Base-by-base conservation (phyloP, 2,797 vertebrate species). In the Danionella dracula region DNA sequence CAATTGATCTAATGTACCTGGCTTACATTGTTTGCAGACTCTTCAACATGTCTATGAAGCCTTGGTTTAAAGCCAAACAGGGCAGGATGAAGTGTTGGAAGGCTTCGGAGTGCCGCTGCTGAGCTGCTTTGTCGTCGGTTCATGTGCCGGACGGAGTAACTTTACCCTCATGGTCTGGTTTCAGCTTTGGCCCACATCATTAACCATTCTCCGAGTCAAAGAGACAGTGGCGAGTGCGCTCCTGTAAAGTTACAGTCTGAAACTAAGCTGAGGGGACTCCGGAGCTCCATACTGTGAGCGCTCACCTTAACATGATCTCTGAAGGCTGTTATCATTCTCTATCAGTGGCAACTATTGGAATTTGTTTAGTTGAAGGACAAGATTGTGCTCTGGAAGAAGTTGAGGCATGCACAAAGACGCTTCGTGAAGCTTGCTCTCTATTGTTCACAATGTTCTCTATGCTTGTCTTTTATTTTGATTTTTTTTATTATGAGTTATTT, bases 121-220 rank as follows among this genome's bases (percentile, higher is more conserved):
- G 50, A 63, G 48, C 67, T 63, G 40, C 41, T 54, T 58, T 53
- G 34, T 34, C 9, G 51, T 66, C n/a, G 50, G 35, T 55, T 34
- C 10, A 5, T 31, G 27, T 46, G 40, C 27, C 42, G 53, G 37
- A 55, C 50, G 67, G 60, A 27, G 76, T 73, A 73, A 73, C 68
- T 58, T 42, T 65, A 73, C 53, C 60, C 64, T 35, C 13, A 13
- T 49, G 46, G 55, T 63, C 46, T 58, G 42, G 44, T 78, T 78
- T 71, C 70, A 78, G 56, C 37, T 17, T 5, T 4, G 51, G 13
- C 37, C 23, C 42, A 38, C 45, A 55, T 67, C 62, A 66, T 76
- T 68, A 66, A 49, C 29, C 34, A 68, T 71, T 62, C 62, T 65
- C 55, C 57, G 53, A 66, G 57, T 56, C 57, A 69, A 51, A 49